Evolutionary conservation across 2,888 invertebrate species (phyloP).

Genomic region (Pecten maximus): DNA sequence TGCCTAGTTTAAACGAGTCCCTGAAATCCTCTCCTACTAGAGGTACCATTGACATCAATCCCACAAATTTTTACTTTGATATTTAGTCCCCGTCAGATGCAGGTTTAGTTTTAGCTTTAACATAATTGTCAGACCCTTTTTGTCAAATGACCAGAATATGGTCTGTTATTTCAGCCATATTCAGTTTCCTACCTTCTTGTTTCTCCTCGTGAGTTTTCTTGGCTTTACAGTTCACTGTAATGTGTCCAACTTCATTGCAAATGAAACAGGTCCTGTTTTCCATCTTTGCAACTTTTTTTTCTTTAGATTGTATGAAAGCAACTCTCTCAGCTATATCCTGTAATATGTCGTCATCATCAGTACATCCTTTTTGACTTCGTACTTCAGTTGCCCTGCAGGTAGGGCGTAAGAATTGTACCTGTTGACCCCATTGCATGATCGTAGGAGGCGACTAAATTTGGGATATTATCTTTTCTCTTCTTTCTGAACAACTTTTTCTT

Average conservation of each 20-base stretch:
- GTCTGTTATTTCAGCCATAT: slow-evolving; percentile 31
- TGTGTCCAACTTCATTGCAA: too few relatives aligned
- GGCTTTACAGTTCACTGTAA: too few relatives aligned
- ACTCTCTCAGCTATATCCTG: not conserved
- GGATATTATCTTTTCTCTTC: too few relatives aligned
- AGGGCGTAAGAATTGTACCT: too few relatives aligned
- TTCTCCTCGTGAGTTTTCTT: not conserved
- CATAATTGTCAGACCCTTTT: not conserved
- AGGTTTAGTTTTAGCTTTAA: not conserved
- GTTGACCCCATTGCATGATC: too few relatives aligned
- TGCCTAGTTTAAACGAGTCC: too few relatives aligned
- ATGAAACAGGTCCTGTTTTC: too few relatives aligned
- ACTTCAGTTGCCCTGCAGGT: too few relatives aligned
- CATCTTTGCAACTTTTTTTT: not conserved
- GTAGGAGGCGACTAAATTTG: too few relatives aligned
- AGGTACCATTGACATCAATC: not conserved
- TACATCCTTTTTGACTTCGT: not conserved
- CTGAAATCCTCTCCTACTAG: too few relatives aligned
- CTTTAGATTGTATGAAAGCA: not conserved
- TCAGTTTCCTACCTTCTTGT: not conserved
- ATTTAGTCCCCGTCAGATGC: not conserved
- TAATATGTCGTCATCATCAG: not conserved
- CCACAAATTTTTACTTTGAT: not conserved
- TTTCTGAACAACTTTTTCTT: too few relatives aligned
- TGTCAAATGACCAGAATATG: not conserved